Base-by-base conservation (phyloP, 1,140 invertebrate species). In the Daktulosphaira vitifoliae region DNA sequence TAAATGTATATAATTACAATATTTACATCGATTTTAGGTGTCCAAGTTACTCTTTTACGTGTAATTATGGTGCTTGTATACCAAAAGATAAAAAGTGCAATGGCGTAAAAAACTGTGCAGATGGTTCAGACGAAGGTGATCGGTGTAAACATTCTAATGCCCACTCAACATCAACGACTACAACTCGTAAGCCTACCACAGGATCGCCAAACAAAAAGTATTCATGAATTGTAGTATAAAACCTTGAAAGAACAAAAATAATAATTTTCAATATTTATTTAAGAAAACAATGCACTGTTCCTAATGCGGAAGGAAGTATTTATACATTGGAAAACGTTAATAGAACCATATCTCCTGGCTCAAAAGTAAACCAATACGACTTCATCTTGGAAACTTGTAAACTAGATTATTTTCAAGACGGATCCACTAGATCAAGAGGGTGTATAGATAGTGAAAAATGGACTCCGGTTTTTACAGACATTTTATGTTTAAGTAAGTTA, bases 61-160 rank as follows among this genome's bases (percentile, higher is more conserved):
- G 76, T 25, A 77, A 80, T 66, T 78, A 78, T 16, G 78, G 78
- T 1, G 77, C 73, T 56, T 92, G 90, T 70, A 78, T 92, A 25
- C 76, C 80, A 1, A 65, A 73, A 0, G 70, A 75, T 1, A 73
- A 79, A 33, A 83, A 89, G 68, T 71, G 71, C 62, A 67, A 71
- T 65, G 69, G 69, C 8, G 22, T 39, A 22, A 48, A 15, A 49
- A 38, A 71, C 22, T 71, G 71, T 37, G 16, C 5, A 15, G 70
- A 71, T 67, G 66, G 68, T 48, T 68, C 68, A 16, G 70, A 71
- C 50, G 71, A 71, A 48, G 71, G 44, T n/a, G 5, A 16, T 13
- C 44, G 13, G 1, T 38, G 11, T n/a, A 2, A 25, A 4, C 25
- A 25, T 8, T 6, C 7, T 51, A 11, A 11, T 33, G 29, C 5